A percentile compares a stretch with the other conserved stretches of the same genome.
Evolutionary conservation across 1,140 invertebrate genomes (phyloP).

Genomic region (Frieseomelitta varia): DNA sequence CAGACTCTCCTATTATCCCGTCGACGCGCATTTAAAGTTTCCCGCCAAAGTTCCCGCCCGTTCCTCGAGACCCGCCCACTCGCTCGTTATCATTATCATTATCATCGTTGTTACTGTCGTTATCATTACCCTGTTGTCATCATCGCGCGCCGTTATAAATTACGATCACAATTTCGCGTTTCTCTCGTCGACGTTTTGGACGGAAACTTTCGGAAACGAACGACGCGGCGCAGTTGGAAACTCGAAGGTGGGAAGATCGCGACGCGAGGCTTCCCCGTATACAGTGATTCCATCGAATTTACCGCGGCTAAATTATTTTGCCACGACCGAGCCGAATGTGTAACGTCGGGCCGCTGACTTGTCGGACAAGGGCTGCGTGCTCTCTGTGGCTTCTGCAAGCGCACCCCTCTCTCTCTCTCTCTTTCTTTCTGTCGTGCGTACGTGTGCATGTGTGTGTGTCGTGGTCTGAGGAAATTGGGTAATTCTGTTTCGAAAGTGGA

Average conservation of each 20-base stretch:
- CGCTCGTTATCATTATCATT: constrained; percentile 2
- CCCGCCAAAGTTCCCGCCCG: constrained; percentile 7
- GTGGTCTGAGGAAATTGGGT: constrained; percentile 23
- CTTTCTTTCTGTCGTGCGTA: background rate
- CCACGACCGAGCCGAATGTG: background rate
- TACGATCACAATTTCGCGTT: too few species aligned
- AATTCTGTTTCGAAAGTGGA: constrained; percentile 35
- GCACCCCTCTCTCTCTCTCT: background rate
- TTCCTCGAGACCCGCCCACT: background rate
- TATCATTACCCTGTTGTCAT: too few species aligned
- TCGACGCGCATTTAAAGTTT: background rate
- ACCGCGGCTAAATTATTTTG: constrained; percentile 9
- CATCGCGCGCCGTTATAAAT: too few species aligned
- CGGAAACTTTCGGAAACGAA: too few species aligned
- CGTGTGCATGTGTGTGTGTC: too few species aligned
- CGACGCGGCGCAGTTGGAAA: background rate
- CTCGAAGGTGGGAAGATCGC: background rate
- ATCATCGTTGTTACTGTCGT: background rate
- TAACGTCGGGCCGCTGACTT: background rate
- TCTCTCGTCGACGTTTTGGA: too few species aligned
- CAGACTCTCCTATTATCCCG: constrained; percentile 1
- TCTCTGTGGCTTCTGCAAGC: background rate
- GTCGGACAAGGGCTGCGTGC: background rate
- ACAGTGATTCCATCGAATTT: background rate
- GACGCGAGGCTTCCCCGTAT: too few species aligned